Evolutionary conservation across 2,797 vertebrate species (phyloP), one percentile per base, ranked within the genome.

Genomic region (Microchirus variegatus): DNA sequence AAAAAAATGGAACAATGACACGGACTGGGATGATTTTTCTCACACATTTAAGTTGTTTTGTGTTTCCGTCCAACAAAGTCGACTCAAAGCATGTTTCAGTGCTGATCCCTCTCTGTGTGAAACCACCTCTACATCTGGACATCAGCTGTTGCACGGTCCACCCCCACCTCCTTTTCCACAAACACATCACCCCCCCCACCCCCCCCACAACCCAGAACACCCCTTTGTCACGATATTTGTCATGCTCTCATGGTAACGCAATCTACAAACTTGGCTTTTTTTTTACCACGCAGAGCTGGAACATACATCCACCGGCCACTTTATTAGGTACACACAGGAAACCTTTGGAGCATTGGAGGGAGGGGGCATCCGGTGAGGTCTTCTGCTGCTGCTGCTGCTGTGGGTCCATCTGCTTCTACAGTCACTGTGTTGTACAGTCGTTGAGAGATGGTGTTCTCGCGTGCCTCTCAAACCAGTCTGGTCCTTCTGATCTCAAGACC

Each of bases 61-160:
- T 31, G 58, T 69, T 57, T 63, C 68, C 41, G 60, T 45, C 1
- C 0, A 53, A 59, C 46, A 10, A 22, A 1, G 26, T 63, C 17
- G 67, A 45, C 63, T 49, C 8, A 61, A 64, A 68, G 47, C 67
- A 53, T 40, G 53, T 60, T 48, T 41, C n/a, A 6, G 53, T 61
- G 17, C 49, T 18, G 18, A 67, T 8, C 51, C 41, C 46, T 17
- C 54, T n/a, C 67, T 18, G 5, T 57, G 65, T 55, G 66, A 69
- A 82, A 59, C 36, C 19, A 43, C 67, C 36, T 73, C 67, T 57
- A 87, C 87, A 89, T 90, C 86, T 90, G 89, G 81, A 74, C 65
- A 73, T 86, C 85, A 85, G 82, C 84, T 89, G 84, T 63, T 55
- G 66, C 41, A 6, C 15, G 42, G 13, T 74, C 77, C 78, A 75